These are phyloP conservation scores for Batillaria attramentaria DNA, from an alignment of 1,140 invertebrate species.

Conservation along the genomic window DNA sequence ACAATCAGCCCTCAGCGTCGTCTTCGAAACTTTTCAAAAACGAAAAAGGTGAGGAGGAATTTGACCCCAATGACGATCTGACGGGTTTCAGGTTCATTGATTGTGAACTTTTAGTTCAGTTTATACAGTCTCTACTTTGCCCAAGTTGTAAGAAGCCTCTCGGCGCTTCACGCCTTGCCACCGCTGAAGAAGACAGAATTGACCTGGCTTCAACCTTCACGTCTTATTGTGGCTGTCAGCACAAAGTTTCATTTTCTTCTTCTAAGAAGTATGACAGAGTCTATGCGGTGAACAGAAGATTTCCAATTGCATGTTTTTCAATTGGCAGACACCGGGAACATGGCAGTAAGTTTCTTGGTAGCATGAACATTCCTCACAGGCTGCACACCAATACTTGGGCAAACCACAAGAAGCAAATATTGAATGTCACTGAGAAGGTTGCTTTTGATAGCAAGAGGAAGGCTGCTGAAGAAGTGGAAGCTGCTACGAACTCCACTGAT, in stretches of 20 bases:
- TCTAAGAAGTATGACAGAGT: constrained; percentile 9
- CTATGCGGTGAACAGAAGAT: constrained; percentile 13
- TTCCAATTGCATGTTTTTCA: constrained; percentile 12
- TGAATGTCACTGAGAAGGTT: not conserved
- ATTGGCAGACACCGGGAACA: constrained; percentile 22
- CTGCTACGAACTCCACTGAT: not conserved
- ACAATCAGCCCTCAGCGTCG: not conserved
- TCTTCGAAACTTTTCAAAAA: not conserved
- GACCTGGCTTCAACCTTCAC: not conserved
- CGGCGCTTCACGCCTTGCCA: not conserved
- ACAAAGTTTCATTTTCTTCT: not conserved
- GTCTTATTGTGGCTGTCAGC: not conserved
- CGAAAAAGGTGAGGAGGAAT: not conserved
- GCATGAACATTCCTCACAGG: constrained; percentile 27
- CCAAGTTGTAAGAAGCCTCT: not conserved
- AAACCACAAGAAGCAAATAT: not conserved
- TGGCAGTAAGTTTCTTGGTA: constrained; percentile 13
- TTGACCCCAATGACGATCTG: not conserved
- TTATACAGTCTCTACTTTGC: not conserved
- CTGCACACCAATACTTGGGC: not conserved
- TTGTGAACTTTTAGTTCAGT: not conserved
- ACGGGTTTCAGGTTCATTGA: not conserved
- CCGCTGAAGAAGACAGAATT: not conserved
- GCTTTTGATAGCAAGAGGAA: not conserved
- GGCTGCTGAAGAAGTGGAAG: constrained; percentile 14